Percentiles rank a stretch among this genome's conserved stretches.
Conservation (phyloP, 2,797 vertebrate genomes). For the Eospalax fontanierii region DNA sequence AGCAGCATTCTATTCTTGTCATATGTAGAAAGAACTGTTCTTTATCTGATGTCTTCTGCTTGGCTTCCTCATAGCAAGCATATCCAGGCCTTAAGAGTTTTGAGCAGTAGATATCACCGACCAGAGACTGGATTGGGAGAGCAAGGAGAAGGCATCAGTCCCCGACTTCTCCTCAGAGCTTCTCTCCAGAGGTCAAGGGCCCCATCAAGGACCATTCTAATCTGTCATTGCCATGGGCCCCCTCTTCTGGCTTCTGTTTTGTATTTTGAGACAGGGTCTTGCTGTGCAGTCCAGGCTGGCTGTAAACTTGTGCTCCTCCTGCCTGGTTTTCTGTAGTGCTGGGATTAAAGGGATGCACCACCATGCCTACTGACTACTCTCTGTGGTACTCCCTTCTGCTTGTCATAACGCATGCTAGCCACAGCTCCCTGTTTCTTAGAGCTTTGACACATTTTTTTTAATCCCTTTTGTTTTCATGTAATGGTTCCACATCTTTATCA, state of each 20-base stretch:
- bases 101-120: neutral
- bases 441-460: neutral
- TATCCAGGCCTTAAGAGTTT: neutral
- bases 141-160: neutral
- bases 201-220: neutral
- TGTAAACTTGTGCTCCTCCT: neutral
- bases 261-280: neutral
- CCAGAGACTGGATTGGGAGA: neutral
- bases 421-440: neutral
- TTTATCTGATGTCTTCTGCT: conserved; percentile 42
- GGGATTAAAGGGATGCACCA: neutral
- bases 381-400: neutral
- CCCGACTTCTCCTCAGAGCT: neutral
- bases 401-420: neutral
- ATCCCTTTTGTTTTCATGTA: neutral
- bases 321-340: no score
- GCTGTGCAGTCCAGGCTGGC: neutral
- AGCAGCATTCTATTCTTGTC: conserved; percentile 20
- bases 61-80: neutral
- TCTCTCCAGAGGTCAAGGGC: neutral
- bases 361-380: neutral
- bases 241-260: neutral
- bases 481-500: conserved; percentile 37
- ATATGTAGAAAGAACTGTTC: neutral
- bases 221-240: neutral